Conservation (phyloP, 2,888 invertebrate species). For the Mystacides longicornis region DNA sequence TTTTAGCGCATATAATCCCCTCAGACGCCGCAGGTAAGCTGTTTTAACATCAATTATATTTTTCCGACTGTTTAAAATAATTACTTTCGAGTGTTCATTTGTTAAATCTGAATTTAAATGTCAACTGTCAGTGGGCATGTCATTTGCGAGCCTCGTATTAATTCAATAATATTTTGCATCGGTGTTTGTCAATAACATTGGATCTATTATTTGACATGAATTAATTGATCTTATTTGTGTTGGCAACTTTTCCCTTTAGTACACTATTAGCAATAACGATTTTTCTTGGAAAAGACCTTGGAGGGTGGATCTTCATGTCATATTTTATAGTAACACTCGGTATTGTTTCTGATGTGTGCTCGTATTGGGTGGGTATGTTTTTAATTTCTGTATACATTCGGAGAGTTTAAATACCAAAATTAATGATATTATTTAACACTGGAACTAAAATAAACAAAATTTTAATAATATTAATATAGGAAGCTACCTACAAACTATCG, state of each 20-base stretch:
- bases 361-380: too few species aligned
- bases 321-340: too few species aligned
- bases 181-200: background rate
- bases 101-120: constrained; percentile 15
- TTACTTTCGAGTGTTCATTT: background rate
- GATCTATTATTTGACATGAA: background rate
- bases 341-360: too few species aligned
- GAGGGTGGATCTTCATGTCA: too few species aligned
- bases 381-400: too few species aligned
- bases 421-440: too few species aligned
- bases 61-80: background rate
- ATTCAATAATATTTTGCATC: background rate
- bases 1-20: constrained; percentile 25
- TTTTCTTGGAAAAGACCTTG: background rate
- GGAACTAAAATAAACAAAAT: too few species aligned
- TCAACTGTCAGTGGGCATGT: constrained; percentile 22
- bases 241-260: background rate
- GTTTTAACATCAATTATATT: constrained; percentile 1
- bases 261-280: background rate
- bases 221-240: background rate
- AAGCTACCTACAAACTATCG: too few species aligned
- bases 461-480: too few species aligned
- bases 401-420: too few species aligned
- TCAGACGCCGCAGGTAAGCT: constrained; percentile 24
- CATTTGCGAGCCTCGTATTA: constrained; percentile 5